These are phyloP conservation scores for Mastigias papua DNA, from an alignment of 30 jellyfish, hydroid and myxozoan species.

Conservation along the genomic window DNA sequence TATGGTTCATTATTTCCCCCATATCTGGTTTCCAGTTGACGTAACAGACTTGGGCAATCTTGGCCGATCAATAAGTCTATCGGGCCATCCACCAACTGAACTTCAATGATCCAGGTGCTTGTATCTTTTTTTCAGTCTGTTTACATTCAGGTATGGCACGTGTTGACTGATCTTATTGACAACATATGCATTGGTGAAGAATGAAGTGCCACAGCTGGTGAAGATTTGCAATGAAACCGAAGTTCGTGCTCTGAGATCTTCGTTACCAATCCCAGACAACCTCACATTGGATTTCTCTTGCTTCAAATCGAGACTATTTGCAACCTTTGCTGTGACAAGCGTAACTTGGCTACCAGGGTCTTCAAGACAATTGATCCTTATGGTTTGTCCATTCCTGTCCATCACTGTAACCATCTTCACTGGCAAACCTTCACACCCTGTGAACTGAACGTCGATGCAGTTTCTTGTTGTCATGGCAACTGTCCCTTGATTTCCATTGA, in stretches of 20 bases:
- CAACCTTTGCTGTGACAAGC: conserved; percentile 11
- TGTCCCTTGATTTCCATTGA: conserved; percentile 3
- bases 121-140: conserved; percentile 16
- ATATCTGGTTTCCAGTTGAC: conserved; percentile 22
- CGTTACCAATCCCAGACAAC: not conserved
- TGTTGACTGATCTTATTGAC: conserved; percentile 21
- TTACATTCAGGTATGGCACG: conserved; percentile 11
- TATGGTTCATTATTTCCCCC: conserved; percentile 32
- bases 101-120: conserved; percentile 5
- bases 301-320: conserved; percentile 3
- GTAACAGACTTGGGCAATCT: conserved; percentile 40
- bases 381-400: conserved; percentile 11
- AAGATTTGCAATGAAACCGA: conserved; percentile 19
- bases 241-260: conserved; percentile 22
- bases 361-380: conserved; percentile 26
- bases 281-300: conserved; percentile 1
- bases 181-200: not conserved
- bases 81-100: conserved; percentile 29
- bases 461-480: conserved; percentile 36
- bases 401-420: conserved; percentile 39
- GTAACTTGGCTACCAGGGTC: conserved; percentile 44
- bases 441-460: not conserved
- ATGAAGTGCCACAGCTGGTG: conserved; percentile 36
- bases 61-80: conserved; percentile 41
- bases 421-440: conserved; percentile 23